A percentile compares a stretch with the other conserved stretches of the same genome.
Evolutionary conservation across 2,797 vertebrate genomes (phyloP).

Genomic region (Brachymystax lenok): DNA sequence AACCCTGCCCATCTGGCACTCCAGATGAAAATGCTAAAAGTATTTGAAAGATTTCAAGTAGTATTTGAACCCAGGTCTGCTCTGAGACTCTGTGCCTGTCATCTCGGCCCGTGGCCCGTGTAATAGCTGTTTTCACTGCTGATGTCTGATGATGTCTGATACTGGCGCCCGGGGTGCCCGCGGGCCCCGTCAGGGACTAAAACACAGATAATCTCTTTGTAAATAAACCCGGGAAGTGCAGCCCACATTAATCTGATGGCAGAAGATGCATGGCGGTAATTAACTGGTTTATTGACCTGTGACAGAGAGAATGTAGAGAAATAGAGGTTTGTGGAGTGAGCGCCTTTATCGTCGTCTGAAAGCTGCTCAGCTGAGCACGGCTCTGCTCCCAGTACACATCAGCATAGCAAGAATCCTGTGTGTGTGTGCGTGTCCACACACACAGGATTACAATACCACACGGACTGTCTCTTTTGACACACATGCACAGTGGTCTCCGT

Average conservation of each 20-base stretch:
- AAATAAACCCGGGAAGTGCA: conserved; percentile 44
- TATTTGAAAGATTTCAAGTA: too few relatives aligned
- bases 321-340: conserved; percentile 33
- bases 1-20: too few relatives aligned
- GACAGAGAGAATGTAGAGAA: conserved; percentile 49
- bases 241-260: conserved; percentile 52
- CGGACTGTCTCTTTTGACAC: background rate
- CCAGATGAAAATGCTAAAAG: too few relatives aligned
- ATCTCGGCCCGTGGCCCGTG: background rate
- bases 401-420: background rate
- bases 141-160: conserved; percentile 12
- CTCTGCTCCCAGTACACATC: conserved; percentile 14
- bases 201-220: conserved; percentile 39
- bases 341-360: conserved; percentile 27
- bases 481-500: background rate
- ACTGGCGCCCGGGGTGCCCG: conserved; percentile 1
- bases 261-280: conserved; percentile 71
- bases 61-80: background rate
- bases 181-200: conserved; percentile 28
- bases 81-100: background rate
- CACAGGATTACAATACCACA: background rate
- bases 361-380: conserved; percentile 38
- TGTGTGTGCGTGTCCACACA: background rate
- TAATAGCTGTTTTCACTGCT: conserved; percentile 6
- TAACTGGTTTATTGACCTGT: conserved; percentile 74